Conservation (phyloP, 2,113 vertebrate genomes). For the Microcebus tavaratra region DNA sequence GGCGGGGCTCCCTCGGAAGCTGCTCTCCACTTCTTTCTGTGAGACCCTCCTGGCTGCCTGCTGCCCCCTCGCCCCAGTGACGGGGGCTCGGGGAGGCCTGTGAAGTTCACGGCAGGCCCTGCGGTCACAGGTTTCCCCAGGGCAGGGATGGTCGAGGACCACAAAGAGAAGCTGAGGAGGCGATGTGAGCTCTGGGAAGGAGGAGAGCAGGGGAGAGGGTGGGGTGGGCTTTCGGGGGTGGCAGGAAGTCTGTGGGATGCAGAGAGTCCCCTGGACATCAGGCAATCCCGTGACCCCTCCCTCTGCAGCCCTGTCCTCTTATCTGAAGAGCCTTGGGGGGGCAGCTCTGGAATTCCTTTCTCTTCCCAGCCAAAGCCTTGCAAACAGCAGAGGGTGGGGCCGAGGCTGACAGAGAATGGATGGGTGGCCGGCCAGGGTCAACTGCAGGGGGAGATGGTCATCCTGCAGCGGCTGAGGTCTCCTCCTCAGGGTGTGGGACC, state of each 20-base stretch:
- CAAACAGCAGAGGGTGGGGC: constrained; percentile 50
- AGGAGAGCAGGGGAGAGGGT: background rate
- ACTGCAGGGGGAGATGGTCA: constrained; percentile 1
- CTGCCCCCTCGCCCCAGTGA: background rate
- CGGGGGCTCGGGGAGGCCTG: background rate
- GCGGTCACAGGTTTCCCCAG: background rate
- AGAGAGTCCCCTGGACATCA: background rate
- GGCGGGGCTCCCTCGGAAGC: background rate
- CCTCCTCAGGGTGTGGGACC: background rate
- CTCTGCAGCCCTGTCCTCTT: background rate
- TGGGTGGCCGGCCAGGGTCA: constrained; percentile 69
- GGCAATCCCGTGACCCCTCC: background rate
- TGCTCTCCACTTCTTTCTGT: background rate
- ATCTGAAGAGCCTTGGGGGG: background rate
- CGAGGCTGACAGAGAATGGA: constrained; percentile 56
- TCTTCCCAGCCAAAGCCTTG: constrained; percentile 20
- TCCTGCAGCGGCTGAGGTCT: constrained; percentile 59
- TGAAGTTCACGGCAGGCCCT: background rate
- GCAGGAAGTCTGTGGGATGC: background rate
- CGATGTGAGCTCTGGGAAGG: background rate
- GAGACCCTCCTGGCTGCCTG: background rate
- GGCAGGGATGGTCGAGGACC: background rate
- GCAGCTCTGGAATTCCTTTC: background rate
- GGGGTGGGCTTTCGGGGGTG: background rate
- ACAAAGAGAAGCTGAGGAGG: background rate